These are phyloP conservation scores for Strongylocentrotus purpuratus DNA, from an alignment of 35 echinoderm and acorn worm genomes.

Conservation along the genomic window DNA sequence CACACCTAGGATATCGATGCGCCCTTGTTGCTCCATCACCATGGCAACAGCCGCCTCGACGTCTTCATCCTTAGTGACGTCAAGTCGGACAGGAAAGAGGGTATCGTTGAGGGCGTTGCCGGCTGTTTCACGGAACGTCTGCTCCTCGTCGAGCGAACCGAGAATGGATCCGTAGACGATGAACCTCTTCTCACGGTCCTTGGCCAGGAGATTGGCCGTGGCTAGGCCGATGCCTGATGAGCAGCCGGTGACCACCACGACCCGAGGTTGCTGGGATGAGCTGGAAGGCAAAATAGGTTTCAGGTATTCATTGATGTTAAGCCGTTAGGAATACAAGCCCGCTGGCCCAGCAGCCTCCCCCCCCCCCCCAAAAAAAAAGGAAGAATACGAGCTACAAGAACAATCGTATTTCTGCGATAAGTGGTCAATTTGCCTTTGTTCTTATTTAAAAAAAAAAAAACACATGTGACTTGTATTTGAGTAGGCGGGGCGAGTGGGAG, in stretches of 20 bases:
- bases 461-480: too few species aligned
- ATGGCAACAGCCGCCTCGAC: background rate
- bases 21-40: conserved; percentile 48
- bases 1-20: conserved; percentile 63
- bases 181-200: conserved; percentile 56
- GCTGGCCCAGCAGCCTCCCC: too few species aligned
- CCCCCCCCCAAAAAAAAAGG: too few species aligned
- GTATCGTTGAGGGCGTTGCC: conserved; percentile 47
- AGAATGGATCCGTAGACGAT: conserved; percentile 64
- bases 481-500: too few species aligned
- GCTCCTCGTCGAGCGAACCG: background rate
- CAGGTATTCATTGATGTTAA: too few species aligned
- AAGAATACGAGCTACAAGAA: too few species aligned
- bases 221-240: conserved; percentile 68
- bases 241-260: conserved; percentile 71
- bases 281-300: too few species aligned
- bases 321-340: too few species aligned
- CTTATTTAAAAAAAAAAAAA: too few species aligned
- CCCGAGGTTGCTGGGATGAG: background rate
- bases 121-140: conserved; percentile 30
- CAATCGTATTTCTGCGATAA: too few species aligned
- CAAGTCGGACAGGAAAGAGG: too few species aligned
- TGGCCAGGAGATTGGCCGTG: conserved; percentile 55
- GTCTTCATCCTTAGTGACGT: conserved; percentile 57
- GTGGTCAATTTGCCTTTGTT: too few species aligned